Conservation (phyloP, 2,888 invertebrate genomes). For the Nymphalis urticae region DNA sequence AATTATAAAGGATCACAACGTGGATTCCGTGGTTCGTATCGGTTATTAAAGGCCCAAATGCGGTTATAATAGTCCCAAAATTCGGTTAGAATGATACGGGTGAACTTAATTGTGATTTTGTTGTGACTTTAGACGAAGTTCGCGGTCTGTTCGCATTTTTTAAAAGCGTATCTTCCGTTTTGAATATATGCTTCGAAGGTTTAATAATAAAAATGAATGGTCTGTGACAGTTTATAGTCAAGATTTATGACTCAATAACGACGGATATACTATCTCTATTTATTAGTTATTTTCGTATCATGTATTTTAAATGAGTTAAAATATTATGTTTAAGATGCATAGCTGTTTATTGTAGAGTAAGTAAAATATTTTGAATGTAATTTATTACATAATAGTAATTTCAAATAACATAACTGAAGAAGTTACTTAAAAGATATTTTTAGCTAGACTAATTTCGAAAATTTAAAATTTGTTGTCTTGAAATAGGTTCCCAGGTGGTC, state of each 20-base stretch:
- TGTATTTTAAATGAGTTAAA: background rate
- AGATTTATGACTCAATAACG: conserved; percentile 54
- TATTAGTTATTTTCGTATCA: background rate
- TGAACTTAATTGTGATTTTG: conserved; percentile 58
- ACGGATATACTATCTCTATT: background rate
- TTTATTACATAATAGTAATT: no score
- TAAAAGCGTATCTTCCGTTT: conserved; percentile 67
- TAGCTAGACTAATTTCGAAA: no score
- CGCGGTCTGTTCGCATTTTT: conserved; percentile 52
- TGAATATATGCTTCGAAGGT: conserved; percentile 49
- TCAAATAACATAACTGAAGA: no score
- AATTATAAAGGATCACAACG: conserved; percentile 77
- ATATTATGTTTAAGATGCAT: background rate
- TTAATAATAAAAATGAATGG: conserved; percentile 64
- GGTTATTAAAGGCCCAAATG: conserved; percentile 78
- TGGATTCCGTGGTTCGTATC: conserved; percentile 59
- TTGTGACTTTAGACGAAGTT: conserved; percentile 51
- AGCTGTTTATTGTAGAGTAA: background rate
- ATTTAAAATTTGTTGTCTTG: no score
- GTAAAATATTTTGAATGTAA: background rate
- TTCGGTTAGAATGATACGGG: conserved; percentile 64
- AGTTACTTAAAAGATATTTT: no score
- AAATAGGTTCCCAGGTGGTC: no score
- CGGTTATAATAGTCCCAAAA: conserved; percentile 71
- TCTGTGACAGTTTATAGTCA: conserved; percentile 56